Conservation (phyloP, 2,797 vertebrate genomes). For the Lepus townsendii region DNA sequence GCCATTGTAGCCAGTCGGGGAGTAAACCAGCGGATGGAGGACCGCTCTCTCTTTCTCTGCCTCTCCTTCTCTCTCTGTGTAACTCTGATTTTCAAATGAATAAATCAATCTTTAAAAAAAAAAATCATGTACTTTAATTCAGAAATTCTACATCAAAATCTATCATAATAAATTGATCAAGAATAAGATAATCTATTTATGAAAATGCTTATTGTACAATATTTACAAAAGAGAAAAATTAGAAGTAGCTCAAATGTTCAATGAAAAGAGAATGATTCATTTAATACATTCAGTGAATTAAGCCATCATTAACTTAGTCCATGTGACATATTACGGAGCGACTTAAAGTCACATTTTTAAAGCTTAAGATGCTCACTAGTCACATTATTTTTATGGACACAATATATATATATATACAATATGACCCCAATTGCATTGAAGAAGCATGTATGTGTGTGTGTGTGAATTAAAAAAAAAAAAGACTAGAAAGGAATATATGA, state of each 20-base stretch:
- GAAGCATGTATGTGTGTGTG: neutral
- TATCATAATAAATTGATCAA: neutral
- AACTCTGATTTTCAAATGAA: no score
- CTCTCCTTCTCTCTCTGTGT: no score
- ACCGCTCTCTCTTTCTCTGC: no score
- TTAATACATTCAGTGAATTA: neutral
- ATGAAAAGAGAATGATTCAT: neutral
- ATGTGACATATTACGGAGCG: neutral
- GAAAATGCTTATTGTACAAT: neutral
- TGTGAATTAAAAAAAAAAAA: neutral
- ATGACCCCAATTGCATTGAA: neutral
- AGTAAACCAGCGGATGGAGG: no score
- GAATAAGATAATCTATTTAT: neutral
- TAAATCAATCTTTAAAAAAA: no score
- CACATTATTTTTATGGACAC: neutral
- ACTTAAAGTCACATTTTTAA: slow-evolving; percentile 5
- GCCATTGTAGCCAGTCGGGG: no score
- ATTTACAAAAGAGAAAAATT: slow-evolving; percentile 14
- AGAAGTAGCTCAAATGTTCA: neutral
- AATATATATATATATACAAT: neutral
- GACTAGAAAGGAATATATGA: neutral
- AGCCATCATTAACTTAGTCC: neutral
- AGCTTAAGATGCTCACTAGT: neutral
- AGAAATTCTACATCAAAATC: slow-evolving; percentile 28
- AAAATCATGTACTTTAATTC: slow-evolving; percentile 29